Evolutionary conservation across 2,797 vertebrate genomes (phyloP).

Genomic region (Meda fulgida): DNA sequence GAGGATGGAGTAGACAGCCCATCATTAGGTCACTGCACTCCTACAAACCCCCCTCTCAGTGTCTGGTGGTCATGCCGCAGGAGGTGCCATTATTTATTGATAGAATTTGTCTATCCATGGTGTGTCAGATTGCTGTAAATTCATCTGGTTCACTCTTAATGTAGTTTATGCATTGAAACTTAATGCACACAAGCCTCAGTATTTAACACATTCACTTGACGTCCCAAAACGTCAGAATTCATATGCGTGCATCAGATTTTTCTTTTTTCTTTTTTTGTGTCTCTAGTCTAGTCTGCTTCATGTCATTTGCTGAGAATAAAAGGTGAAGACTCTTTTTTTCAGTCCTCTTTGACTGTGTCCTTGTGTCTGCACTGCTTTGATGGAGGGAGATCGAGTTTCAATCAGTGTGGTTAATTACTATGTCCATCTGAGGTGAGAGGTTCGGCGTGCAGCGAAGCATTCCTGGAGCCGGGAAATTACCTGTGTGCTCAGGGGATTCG

Average conservation of each 20-base stretch:
- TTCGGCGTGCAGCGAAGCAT: conserved; percentile 48
- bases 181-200: neutral
- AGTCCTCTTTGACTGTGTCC: conserved; percentile 39
- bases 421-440: conserved; percentile 71
- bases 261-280: neutral
- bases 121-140: conserved; percentile 52
- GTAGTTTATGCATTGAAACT: too few species aligned
- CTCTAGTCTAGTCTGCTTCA: conserved; percentile 48
- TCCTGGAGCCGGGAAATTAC: conserved; percentile 54
- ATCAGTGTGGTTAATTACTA: conserved; percentile 78
- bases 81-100: conserved; percentile 65
- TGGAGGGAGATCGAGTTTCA: conserved; percentile 69
- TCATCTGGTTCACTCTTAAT: conserved; percentile 40
- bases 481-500: conserved; percentile 55
- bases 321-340: neutral
- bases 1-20: conserved; percentile 19
- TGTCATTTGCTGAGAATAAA: conserved; percentile 34
- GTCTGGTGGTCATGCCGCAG: conserved; percentile 49
- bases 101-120: conserved; percentile 58
- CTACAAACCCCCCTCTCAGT: conserved; percentile 5
- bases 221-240: conserved; percentile 7
- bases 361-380: conserved; percentile 62
- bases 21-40: conserved; percentile 50
- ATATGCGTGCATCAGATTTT: neutral
- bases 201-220: conserved; percentile 27